A percentile compares a stretch with the other conserved stretches of the same genome.
Evolutionary conservation across 2,797 vertebrate species (phyloP).

Genomic region (Acridotheres tristis): DNA sequence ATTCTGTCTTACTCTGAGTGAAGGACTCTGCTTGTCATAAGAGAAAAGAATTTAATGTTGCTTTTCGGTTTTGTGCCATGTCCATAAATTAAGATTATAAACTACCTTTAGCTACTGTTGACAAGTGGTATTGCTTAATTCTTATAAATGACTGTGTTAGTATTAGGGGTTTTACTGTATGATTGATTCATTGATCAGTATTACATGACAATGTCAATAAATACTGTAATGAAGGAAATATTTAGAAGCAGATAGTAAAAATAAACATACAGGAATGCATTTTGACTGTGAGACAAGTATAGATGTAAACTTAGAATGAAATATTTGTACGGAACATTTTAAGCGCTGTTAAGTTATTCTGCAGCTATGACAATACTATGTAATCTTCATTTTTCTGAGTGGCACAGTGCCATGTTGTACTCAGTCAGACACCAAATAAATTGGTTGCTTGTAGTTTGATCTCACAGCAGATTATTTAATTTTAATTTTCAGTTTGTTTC

Average conservation of each 20-base stretch:
- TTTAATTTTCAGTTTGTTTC: slow-evolving; percentile 48
- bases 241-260: slow-evolving; percentile 1
- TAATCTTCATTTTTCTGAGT: not conserved
- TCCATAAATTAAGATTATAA: not conserved
- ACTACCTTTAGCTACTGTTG: not conserved
- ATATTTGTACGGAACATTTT: slow-evolving; percentile 32
- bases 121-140: not conserved
- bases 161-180: not conserved
- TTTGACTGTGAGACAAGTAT: slow-evolving; percentile 18
- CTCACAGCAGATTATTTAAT: slow-evolving; percentile 15
- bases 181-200: not conserved
- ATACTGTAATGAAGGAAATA: not conserved
- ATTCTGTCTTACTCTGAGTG: not conserved
- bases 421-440: slow-evolving; percentile 3
- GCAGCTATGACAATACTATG: not conserved
- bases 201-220: not conserved
- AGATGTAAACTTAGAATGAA: slow-evolving; percentile 10
- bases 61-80: not conserved
- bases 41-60: not conserved
- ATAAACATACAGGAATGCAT: slow-evolving; percentile 9
- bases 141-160: not conserved
- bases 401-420: not conserved
- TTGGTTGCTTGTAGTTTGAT: slow-evolving; percentile 13
- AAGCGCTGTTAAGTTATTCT: not conserved
- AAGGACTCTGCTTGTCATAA: not conserved